phyloP scores from a whole-genome alignment of 2,888 invertebrate genomes.

The Drosophila demipolita region DNA sequence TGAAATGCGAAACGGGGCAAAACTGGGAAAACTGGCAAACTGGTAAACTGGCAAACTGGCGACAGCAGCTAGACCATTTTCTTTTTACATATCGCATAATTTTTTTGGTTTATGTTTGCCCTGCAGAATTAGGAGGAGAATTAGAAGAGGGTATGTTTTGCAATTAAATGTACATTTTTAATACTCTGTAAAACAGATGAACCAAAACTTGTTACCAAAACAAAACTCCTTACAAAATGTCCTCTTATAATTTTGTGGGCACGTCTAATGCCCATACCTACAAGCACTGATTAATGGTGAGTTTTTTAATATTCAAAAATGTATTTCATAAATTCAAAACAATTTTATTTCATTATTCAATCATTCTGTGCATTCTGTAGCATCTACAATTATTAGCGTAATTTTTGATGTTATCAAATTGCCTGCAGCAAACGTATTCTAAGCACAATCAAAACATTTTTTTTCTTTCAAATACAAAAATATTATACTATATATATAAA shows the following conservation, averaged over 20 bases:
- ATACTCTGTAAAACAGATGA: neutral
- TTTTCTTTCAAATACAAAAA: neutral
- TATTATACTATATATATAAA: no score
- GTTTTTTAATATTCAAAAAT: neutral
- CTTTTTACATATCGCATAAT: slow-evolving; percentile 31
- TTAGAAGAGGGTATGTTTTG: neutral
- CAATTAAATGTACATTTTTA: neutral
- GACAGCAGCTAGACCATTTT: slow-evolving; percentile 29
- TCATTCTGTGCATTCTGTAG: neutral
- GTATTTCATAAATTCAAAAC: neutral
- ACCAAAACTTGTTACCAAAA: neutral
- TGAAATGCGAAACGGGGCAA: slow-evolving; percentile 10
- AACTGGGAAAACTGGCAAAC: neutral
- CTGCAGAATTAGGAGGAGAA: neutral
- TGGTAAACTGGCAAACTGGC: slow-evolving; percentile 17
- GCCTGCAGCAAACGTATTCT: neutral
- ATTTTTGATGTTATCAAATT: neutral
- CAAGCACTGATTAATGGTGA: neutral
- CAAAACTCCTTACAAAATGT: neutral
- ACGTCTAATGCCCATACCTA: neutral
- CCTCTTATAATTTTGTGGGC: neutral
- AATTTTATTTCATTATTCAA: neutral
- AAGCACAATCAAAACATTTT: neutral
- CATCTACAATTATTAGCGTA: neutral
- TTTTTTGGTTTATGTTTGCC: neutral